Percentiles rank a stretch among this genome's conserved stretches.
phyloP scores from a whole-genome alignment of 2,113 vertebrate genomes.

The Colossoma macropomum region DNA sequence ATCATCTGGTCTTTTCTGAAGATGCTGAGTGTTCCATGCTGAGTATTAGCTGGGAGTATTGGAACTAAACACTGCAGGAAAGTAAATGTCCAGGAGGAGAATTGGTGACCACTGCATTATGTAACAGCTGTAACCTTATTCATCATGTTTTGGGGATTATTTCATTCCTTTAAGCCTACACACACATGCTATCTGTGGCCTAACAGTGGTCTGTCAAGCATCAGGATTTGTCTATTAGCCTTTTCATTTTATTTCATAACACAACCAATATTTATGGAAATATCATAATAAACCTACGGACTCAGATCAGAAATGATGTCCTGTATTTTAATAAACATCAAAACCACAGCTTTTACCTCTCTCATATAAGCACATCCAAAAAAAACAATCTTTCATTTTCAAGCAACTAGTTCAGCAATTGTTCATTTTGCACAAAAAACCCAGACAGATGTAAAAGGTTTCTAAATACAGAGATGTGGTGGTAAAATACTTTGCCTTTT shows the following conservation, averaged over 20 bases:
- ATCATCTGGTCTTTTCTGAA: no score
- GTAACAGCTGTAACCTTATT: no score
- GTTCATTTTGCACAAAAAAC: slow-evolving; percentile 28
- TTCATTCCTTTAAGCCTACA: no score
- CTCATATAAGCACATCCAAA: background rate
- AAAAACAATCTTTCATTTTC: background rate
- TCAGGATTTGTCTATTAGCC: background rate
- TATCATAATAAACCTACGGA: slow-evolving; percentile 6
- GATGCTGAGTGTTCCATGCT: no score
- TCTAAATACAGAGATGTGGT: slow-evolving; percentile 41
- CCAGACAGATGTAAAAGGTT: slow-evolving; percentile 42
- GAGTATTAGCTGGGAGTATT: no score
- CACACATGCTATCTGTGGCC: background rate
- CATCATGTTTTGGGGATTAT: no score
- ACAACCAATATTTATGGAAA: background rate
- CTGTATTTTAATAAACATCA: slow-evolving; percentile 22
- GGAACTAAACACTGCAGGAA: no score
- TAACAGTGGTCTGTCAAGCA: background rate
- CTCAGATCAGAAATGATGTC: background rate
- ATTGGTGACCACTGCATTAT: no score
- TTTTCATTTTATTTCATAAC: background rate
- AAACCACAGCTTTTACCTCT: slow-evolving; percentile 4
- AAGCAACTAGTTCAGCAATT: slow-evolving; percentile 36
- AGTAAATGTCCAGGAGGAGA: no score
- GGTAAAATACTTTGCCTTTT: slow-evolving; percentile 18